Percentiles rank a stretch among this genome's conserved stretches.
Evolutionary conservation across 2,888 invertebrate species (phyloP).

Genomic region (Lochmaea capreae): DNA sequence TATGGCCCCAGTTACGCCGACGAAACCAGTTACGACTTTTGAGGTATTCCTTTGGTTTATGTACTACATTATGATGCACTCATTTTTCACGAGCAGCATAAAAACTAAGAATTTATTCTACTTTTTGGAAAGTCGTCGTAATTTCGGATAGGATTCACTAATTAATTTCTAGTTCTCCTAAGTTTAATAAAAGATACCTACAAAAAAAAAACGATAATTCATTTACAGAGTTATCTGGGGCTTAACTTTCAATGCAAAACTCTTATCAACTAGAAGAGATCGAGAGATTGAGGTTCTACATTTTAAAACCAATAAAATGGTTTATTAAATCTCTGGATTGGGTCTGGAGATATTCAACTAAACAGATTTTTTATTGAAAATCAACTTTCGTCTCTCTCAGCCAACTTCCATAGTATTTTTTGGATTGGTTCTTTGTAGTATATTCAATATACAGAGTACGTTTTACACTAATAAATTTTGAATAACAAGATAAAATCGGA

Average conservation of each 20-base stretch:
- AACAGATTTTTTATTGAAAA: background rate
- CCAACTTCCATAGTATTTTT: background rate
- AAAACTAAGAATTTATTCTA: constrained; percentile 23
- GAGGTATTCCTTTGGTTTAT: constrained; percentile 21
- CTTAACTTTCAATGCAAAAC: too few relatives aligned
- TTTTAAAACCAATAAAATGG: background rate
- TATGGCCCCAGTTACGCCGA: constrained; percentile 16
- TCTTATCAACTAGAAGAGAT: too few relatives aligned
- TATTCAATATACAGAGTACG: too few relatives aligned
- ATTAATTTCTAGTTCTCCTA: constrained; percentile 7
- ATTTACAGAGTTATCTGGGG: too few relatives aligned
- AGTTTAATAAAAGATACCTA: background rate
- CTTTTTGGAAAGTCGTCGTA: constrained; percentile 21
- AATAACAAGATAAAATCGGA: too few relatives aligned
- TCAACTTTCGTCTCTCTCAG: background rate
- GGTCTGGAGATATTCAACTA: background rate
- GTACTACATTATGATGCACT: constrained; percentile 27
- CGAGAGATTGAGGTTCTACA: background rate
- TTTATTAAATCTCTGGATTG: background rate
- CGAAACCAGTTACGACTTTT: constrained; percentile 19
- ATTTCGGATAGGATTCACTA: constrained; percentile 13
- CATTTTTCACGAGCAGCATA: constrained; percentile 25
- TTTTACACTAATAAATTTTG: too few relatives aligned
- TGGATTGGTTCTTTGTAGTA: background rate
- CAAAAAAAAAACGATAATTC: too few relatives aligned